Base-by-base conservation (phyloP, 2,888 invertebrate genomes). In the Leptinotarsa juncta region DNA sequence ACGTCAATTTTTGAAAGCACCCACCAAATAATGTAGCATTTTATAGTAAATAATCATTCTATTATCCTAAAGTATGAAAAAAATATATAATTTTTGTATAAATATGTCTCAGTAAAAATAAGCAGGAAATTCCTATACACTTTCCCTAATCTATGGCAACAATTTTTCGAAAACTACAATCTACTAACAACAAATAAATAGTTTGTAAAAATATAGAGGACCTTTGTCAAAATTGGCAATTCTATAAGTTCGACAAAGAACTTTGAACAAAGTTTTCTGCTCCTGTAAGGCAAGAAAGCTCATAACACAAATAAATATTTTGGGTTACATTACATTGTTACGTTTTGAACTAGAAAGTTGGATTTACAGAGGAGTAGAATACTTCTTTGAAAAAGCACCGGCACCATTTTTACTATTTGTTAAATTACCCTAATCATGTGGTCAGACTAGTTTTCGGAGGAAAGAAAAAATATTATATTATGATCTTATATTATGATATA, bases 11-110 rank as follows among this genome's bases (percentile, higher is more conserved):
- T 32, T 15, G n/a, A 62, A 62, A 62, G 62, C n/a, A 32, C n/a
- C n/a, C n/a, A 10, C 62, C 26, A 51, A 23, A 67, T 51, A 20
- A 67, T 50, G 18, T 26, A 65, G 50, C 42, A 67, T 18, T n/a
- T n/a, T 26, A 32, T 18, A 62, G 32, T 42, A 62, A 62, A 62
- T 62, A 62, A 62, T 62, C 23, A 42, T 62, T 16, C n/a, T 16
- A 62, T 32, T 62, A 10, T 62, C 3, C 23, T 14, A 20, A 18
- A 55, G 49, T 23, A 69, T 69, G 18, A 57, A 57, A 71, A 74
- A 74, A 71, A 68, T 68, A 70, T 55, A 32, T 48, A 55, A 42
- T 72, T 18, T 66, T 57, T 75, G 69, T 70, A 72, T 69, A 75
- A 75, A 75, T 69, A 70, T 60, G 42, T 57, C 49, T 69, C 42